phyloP scores from a whole-genome alignment of 2,888 invertebrate species.

The Sympetrum striolatum region DNA sequence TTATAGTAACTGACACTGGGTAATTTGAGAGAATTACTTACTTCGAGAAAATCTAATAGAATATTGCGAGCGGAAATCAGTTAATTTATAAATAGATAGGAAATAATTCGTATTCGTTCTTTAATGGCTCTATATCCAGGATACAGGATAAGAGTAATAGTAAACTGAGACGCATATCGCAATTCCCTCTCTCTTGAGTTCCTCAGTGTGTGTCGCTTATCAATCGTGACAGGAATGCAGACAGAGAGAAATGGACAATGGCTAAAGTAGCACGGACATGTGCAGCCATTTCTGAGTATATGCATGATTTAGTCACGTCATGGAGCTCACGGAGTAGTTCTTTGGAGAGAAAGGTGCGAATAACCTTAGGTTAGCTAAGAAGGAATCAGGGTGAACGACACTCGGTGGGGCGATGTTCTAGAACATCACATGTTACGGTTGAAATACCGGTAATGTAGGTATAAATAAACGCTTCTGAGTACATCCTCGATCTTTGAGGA shows the following conservation, averaged over 20 bases:
- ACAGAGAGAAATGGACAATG: neutral
- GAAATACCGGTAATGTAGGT: neutral
- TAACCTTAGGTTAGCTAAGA: neutral
- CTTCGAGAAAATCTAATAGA: no score
- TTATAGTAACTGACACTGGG: no score
- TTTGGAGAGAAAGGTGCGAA: neutral
- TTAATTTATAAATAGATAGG: no score
- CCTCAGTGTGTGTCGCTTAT: neutral
- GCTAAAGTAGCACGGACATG: neutral
- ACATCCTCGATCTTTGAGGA: no score
- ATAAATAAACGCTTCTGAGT: neutral
- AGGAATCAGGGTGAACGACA: slow-evolving; percentile 5
- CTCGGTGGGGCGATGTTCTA: neutral
- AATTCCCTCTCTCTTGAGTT: no score
- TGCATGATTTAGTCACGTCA: neutral
- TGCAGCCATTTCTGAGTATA: neutral
- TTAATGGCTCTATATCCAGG: no score
- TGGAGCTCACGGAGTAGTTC: neutral
- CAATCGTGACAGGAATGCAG: neutral
- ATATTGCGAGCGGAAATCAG: no score
- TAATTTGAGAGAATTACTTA: no score
- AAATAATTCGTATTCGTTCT: no score
- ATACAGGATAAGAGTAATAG: no score
- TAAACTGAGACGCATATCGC: no score
- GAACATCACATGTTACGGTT: neutral